Percentiles rank a stretch among this genome's conserved stretches.
These are phyloP conservation scores for Tinea semifulvella DNA, from an alignment of 2,888 invertebrate genomes.

Conservation along the genomic window DNA sequence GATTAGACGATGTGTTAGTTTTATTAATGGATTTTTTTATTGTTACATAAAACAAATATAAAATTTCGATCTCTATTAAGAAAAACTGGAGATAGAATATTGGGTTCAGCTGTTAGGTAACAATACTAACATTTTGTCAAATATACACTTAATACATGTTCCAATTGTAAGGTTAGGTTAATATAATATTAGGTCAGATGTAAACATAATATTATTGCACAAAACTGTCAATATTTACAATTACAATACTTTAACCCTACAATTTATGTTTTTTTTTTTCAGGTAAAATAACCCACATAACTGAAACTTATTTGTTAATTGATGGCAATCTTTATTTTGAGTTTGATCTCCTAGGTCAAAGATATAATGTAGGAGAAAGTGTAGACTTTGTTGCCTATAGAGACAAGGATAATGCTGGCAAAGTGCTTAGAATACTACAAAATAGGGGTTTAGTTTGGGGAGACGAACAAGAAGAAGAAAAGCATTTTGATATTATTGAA, in stretches of 20 bases:
- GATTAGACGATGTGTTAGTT: too few species aligned
- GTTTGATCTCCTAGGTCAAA: constrained; percentile 31
- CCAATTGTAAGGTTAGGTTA: too few species aligned
- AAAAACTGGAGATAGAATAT: too few species aligned
- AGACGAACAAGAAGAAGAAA: constrained; percentile 40
- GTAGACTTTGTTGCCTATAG: constrained; percentile 66
- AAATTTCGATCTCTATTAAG: too few species aligned
- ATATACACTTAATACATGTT: constrained; percentile 8
- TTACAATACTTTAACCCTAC: too few species aligned
- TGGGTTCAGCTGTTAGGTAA: too few species aligned
- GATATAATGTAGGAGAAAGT: constrained; percentile 58
- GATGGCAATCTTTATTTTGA: constrained; percentile 69
- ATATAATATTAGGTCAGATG: too few species aligned
- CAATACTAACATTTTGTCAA: too few species aligned
- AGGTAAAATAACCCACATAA: constrained; percentile 70
- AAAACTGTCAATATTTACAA: too few species aligned
- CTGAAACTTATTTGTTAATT: constrained; percentile 59
- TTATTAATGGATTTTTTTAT: too few species aligned
- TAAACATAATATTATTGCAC: too few species aligned
- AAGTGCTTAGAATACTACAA: constrained; percentile 67
- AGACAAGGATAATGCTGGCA: constrained; percentile 42
- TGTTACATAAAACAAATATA: too few species aligned
- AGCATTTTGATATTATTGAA: constrained; percentile 34
- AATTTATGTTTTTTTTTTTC: constrained; percentile 23
- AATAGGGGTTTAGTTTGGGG: constrained; percentile 63